Evolutionary conservation across 2,888 invertebrate genomes (phyloP), one percentile per base, ranked within the genome.

Genomic region (Erebia palarica): DNA sequence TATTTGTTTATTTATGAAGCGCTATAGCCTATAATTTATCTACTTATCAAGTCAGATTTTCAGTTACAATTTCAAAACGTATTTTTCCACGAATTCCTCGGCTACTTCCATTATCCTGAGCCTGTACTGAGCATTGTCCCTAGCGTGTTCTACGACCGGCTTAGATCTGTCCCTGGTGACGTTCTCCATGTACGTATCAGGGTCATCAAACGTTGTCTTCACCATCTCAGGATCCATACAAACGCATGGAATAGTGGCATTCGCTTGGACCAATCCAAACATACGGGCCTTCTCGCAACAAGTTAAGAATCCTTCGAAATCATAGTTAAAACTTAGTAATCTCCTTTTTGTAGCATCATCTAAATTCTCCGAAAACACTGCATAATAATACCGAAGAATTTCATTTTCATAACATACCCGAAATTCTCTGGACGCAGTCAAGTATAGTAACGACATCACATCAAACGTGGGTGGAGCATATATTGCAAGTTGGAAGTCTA

Each of bases 401-500:
- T 79, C 78, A 0, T 53, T 73, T 75, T 91, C 89, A 73, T 87
- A 66, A 4, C 77, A 60, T 7, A 83, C 79, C 2, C 91, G 82
- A 65, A 89, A 90, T 4, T 73, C 70, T 47, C 80, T 80, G 0
- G 82, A 79, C 1, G 91, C 90, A 0, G 82, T 88, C 44, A 88
- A 69, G 69, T 89, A 88, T 10, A 90, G 73, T 21, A 89, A 80
- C 0, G 79, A 68, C 80, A 85, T 86, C 11, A 92, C 70, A 69
- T 92, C 92, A 70, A 91, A 89, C 0, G 89, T 84, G 0, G 92
- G 92, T 0, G 91, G 91, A 0, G 82, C 87, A 75, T 87, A 90
- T 1, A 90, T 80, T 4, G 87, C 70, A 71, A 89, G 86, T 71
- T 92, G 92, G 76, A 82, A 92, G 75, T 92, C 92, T 1, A 92